Conservation (phyloP, 2,888 invertebrate species). For the Lingula anatina region DNA sequence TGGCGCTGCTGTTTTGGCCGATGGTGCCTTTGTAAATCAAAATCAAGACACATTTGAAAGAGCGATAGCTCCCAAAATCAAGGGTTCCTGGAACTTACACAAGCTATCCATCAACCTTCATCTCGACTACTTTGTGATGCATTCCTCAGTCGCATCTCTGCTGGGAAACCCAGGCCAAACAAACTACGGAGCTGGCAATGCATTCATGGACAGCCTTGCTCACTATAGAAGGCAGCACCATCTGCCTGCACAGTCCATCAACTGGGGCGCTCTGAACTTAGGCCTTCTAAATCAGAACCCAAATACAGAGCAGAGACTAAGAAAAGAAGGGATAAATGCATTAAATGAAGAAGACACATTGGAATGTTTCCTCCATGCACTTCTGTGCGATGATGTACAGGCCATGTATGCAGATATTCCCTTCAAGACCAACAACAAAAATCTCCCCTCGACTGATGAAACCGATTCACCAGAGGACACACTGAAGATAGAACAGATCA, state of each 20-base stretch:
- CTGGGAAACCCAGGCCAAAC: constrained; percentile 28
- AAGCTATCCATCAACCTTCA: constrained; percentile 10
- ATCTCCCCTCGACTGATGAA: too few species aligned
- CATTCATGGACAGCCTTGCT: constrained; percentile 27
- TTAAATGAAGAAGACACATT: too few species aligned
- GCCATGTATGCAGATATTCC: too few species aligned
- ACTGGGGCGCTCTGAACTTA: constrained; percentile 23
- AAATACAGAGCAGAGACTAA: too few species aligned
- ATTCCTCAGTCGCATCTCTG: constrained; percentile 28
- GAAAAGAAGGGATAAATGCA: too few species aligned
- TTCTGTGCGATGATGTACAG: too few species aligned
- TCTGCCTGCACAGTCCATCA: constrained; percentile 23
- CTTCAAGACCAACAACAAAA: too few species aligned
- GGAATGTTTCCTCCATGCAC: too few species aligned
- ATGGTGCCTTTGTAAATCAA: constrained; percentile 14
- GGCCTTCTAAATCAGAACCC: too few species aligned
- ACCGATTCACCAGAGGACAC: too few species aligned
- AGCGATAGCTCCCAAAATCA: constrained; percentile 24
- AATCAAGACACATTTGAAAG: constrained; percentile 13
- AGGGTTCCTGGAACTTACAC: constrained; percentile 30
- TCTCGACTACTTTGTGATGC: constrained; percentile 30
- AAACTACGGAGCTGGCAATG: constrained; percentile 31
- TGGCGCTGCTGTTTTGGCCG: constrained; percentile 23
- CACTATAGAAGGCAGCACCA: constrained; percentile 18
- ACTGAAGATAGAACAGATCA: too few species aligned